phyloP scores from a whole-genome alignment of 1,140 invertebrate genomes.

The Wiebesia pumilae region DNA sequence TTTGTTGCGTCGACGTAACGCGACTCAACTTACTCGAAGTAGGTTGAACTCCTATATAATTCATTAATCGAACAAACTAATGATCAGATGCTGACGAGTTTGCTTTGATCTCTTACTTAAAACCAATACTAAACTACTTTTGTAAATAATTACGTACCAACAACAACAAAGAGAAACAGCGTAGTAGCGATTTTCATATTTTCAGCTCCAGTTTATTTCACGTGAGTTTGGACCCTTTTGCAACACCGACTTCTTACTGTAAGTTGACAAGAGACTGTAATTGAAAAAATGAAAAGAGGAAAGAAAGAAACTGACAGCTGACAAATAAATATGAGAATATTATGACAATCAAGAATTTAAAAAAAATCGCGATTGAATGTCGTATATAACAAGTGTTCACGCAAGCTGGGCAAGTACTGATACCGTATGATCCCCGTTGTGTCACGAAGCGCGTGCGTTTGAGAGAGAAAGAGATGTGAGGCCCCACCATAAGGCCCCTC shows the following conservation, averaged over 20 bases:
- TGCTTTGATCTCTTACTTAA: not conserved
- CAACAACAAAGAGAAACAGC: constrained; percentile 67
- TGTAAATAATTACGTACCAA: constrained; percentile 63
- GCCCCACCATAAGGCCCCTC: not conserved
- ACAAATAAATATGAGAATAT: not conserved
- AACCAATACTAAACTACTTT: not conserved
- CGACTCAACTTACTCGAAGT: not conserved
- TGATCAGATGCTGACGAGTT: not conserved
- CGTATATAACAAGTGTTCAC: constrained; percentile 54
- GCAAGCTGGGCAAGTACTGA: constrained; percentile 65
- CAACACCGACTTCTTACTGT: constrained; percentile 4
- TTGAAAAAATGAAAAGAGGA: not conserved
- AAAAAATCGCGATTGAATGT: not conserved
- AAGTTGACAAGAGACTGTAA: not conserved
- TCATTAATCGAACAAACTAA: not conserved
- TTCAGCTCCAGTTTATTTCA: constrained; percentile 59
- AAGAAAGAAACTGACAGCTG: not conserved
- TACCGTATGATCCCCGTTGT: constrained; percentile 60
- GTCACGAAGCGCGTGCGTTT: constrained; percentile 5
- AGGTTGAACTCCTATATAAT: not conserved
- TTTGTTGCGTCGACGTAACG: not conserved
- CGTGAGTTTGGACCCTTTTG: not conserved
- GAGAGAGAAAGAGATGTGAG: not conserved
- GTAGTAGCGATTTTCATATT: constrained; percentile 69
- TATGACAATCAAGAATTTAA: not conserved